Percentiles rank a stretch among this genome's conserved stretches.
These are phyloP conservation scores for Kryphioiulus occultus DNA, from an alignment of 2,888 invertebrate species.

Conservation along the genomic window DNA sequence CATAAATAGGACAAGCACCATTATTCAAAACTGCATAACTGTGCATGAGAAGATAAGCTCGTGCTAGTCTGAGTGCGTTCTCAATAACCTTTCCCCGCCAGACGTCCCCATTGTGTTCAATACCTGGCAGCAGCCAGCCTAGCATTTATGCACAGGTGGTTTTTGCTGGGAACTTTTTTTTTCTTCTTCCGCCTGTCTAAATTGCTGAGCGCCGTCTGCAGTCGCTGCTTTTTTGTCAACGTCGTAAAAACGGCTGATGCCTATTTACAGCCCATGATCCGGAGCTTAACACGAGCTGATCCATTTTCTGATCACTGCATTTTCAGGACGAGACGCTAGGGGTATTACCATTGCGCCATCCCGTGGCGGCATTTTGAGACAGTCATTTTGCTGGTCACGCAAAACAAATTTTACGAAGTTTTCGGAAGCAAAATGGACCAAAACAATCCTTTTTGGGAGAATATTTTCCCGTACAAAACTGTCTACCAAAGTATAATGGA, in stretches of 20 bases:
- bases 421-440: background rate
- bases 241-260: background rate
- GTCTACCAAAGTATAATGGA: no score
- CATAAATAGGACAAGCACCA: background rate
- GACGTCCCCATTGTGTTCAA: background rate
- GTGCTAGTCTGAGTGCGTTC: background rate
- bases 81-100: background rate
- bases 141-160: constrained; percentile 7
- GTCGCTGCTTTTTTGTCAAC: background rate
- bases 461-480: no score
- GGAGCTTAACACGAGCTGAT: background rate
- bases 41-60: background rate
- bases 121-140: background rate
- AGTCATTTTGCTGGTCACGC: no score
- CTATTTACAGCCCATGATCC: background rate
- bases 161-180: background rate
- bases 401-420: background rate
- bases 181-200: background rate
- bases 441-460: no score
- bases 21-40: constrained; percentile 21
- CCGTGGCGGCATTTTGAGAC: no score
- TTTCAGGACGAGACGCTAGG: background rate
- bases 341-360: background rate
- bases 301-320: background rate
- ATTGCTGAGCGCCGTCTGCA: background rate